Evolutionary conservation across 2,888 invertebrate genomes (phyloP), one percentile per base, ranked within the genome.

Genomic region (Ornithoptera alexandrae): DNA sequence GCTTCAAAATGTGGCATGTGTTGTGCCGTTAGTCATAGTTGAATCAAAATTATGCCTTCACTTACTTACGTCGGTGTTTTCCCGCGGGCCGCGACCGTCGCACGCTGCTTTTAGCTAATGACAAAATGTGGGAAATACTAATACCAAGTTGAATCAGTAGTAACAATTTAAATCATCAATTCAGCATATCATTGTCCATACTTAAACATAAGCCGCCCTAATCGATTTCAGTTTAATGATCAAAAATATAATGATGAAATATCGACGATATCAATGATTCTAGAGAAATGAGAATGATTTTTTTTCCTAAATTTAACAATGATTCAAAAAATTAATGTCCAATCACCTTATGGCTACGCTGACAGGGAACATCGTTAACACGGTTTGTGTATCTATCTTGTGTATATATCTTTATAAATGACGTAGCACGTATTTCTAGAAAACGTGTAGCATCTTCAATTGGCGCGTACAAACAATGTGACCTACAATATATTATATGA

Each of bases 41-140:
- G 59, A 63, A 67, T 67, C 67, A 63, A 70, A 50, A 70, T 70
- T 24, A 56, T 70, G 70, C 56, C 70, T 63, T 60, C 70, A 53
- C 62, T 42, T 70, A 53, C 62, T 42, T 70, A 56, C 60, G 67
- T 70, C 67, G 53, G 46, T 59, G 60, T 60, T 63, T 64, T 63
- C 67, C 59, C 70, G 59, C 39, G 42, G 5, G 15, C 24, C 39
- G 22, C 39, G 30, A 56, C 30, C 46, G 42, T 53, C 42, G 24
- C 24, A 66, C n/a, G 46, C 12, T 59, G 50, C 5, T 17, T 50
- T 50, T 50, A 50, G 15, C 15, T 50, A 50, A 18, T 2, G 2
- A 17, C 17, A 50, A 50, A 50, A 50, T 50, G 12, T 15, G 12
- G 15, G 2, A 50, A 50, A 17, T 8, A 39, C 39, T 7, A 39